Conservation (phyloP, 2,888 invertebrate genomes). For the Drepanosiphum platanoidis region DNA sequence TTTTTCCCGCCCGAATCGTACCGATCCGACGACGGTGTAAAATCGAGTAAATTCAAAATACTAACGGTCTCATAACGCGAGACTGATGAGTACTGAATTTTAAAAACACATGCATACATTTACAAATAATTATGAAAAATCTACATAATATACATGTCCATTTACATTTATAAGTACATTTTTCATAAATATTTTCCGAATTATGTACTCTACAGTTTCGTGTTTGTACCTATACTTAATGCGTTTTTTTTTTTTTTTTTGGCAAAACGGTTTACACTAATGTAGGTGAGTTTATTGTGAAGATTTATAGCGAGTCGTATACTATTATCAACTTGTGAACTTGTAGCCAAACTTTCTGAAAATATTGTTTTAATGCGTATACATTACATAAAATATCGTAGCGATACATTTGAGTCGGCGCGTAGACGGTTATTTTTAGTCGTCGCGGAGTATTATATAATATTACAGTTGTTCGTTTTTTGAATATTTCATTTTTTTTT, state of each 20-base stretch:
- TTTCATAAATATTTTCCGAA: neutral
- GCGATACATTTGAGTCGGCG: neutral
- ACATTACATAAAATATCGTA: neutral
- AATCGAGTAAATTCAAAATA: too few species aligned
- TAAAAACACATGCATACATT: too few species aligned
- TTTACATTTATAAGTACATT: too few species aligned
- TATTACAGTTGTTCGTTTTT: too few species aligned
- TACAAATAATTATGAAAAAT: neutral
- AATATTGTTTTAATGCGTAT: neutral
- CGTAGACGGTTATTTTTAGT: neutral
- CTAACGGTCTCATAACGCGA: too few species aligned
- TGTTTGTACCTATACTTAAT: neutral
- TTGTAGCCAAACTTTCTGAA: neutral
- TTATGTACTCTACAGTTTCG: neutral
- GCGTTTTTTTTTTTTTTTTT: conserved; percentile 9
- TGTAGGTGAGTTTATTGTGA: conserved; percentile 27
- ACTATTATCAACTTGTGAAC: conserved; percentile 32
- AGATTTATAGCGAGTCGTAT: conserved; percentile 43
- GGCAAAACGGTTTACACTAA: neutral
- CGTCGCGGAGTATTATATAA: too few species aligned
- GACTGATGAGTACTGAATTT: too few species aligned
- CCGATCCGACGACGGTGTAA: too few species aligned
- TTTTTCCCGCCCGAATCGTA: too few species aligned
- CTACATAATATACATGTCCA: neutral
- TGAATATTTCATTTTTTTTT: too few species aligned